Evolutionary conservation across 2,797 vertebrate species (phyloP).

Genomic region (Molossus molossus): DNA sequence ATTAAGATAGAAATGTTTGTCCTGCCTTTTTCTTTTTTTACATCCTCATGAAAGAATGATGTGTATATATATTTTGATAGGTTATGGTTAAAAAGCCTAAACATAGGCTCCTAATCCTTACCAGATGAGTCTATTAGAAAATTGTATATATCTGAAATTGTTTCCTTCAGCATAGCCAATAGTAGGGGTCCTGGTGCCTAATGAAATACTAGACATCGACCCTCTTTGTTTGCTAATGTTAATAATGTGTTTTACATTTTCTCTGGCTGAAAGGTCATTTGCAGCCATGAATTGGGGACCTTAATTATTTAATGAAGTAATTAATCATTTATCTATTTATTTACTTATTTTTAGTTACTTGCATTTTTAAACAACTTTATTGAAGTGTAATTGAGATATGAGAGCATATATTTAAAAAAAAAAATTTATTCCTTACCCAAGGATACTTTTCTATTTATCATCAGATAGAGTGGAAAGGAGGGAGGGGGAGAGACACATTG

Average conservation of each 20-base stretch:
- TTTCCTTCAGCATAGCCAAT: neutral
- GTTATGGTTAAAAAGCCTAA: neutral
- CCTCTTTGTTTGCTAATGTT: neutral
- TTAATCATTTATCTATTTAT: neutral
- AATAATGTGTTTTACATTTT: neutral
- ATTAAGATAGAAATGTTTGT: conserved; percentile 48
- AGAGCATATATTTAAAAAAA: neutral
- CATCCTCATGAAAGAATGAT: neutral
- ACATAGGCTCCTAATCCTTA: neutral
- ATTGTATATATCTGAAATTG: neutral
- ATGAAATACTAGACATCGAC: neutral
- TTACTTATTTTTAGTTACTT: neutral
- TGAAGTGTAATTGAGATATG: neutral
- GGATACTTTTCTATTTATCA: too few species aligned
- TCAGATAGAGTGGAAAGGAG: too few species aligned
- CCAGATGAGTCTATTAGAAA: neutral
- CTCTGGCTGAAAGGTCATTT: conserved; percentile 15
- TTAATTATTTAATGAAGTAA: neutral
- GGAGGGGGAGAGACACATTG: too few species aligned
- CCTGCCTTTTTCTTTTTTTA: neutral
- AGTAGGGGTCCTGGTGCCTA: neutral
- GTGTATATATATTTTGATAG: neutral
- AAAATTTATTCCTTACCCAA: too few species aligned
- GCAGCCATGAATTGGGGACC: neutral
- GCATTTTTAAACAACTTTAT: neutral